Evolutionary conservation across 2,888 invertebrate species (phyloP).

Genomic region (Tenthredo mesomela): DNA sequence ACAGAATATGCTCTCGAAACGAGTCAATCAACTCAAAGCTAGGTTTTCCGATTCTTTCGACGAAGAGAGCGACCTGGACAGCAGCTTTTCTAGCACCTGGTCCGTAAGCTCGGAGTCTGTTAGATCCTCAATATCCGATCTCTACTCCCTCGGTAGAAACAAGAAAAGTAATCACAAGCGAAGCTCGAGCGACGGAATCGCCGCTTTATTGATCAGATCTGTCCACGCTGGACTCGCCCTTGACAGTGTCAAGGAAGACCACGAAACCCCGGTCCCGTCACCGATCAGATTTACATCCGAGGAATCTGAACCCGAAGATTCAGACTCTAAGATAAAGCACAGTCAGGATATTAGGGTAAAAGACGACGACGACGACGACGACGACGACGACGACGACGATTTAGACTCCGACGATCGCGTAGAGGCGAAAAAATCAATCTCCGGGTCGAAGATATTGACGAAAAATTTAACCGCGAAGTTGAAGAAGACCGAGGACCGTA

Average conservation of each 20-base stretch:
- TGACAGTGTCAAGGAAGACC: conserved; percentile 71
- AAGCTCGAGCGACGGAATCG: conserved; percentile 83
- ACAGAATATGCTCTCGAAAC: conserved; percentile 82
- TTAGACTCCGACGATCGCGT: background rate
- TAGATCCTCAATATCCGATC: conserved; percentile 64
- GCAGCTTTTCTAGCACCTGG: conserved; percentile 65
- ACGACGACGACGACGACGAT: background rate
- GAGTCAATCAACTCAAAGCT: conserved; percentile 82
- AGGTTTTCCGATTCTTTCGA: conserved; percentile 79
- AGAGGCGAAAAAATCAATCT: background rate
- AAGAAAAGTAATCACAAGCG: conserved; percentile 67
- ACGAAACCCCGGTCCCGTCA: conserved; percentile 68
- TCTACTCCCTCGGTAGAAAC: conserved; percentile 60
- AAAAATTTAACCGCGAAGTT: conserved; percentile 39
- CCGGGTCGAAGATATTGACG: conserved; percentile 14
- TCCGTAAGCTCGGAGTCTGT: conserved; percentile 63
- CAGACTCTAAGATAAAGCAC: conserved; percentile 44
- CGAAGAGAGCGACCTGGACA: conserved; percentile 78
- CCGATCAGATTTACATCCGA: conserved; percentile 65
- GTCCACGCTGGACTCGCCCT: conserved; percentile 75
- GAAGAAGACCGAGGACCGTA: conserved; percentile 59
- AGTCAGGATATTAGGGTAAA: background rate
- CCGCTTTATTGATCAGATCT: conserved; percentile 84
- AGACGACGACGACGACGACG: background rate
- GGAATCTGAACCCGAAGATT: conserved; percentile 52